phyloP scores from a whole-genome alignment of 2,797 vertebrate genomes.

The Florisuga fusca region DNA sequence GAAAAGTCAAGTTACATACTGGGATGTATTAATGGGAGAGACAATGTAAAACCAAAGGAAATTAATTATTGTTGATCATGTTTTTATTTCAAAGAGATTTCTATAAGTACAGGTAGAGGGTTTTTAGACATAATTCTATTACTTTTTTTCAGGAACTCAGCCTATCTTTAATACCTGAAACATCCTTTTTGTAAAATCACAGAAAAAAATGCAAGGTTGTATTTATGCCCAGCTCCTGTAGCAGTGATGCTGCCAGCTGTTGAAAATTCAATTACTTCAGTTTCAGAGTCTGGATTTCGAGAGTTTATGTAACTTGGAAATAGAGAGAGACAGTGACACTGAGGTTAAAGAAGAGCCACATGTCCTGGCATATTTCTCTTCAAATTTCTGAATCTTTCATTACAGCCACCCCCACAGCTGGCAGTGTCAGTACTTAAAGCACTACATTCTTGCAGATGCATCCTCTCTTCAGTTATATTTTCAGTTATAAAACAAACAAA shows the following conservation, averaged over 20 bases:
- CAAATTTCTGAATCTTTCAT: conserved; percentile 5
- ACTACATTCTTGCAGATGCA: not conserved
- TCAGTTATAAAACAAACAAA: not conserved
- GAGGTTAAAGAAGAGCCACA: not conserved
- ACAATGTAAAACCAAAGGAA: not conserved
- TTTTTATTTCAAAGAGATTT: not conserved
- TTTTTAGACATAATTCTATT: not conserved
- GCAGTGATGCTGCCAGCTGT: not conserved
- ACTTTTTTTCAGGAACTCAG: not conserved
- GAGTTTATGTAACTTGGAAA: not conserved
- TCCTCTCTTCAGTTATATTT: not conserved
- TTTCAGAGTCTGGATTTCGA: not conserved
- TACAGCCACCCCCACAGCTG: not conserved
- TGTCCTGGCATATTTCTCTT: not conserved
- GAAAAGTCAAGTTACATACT: not conserved
- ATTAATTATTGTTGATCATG: not conserved
- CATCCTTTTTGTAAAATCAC: not conserved
- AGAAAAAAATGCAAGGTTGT: not conserved
- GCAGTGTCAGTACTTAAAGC: not conserved
- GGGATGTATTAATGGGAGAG: not conserved
- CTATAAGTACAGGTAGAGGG: not conserved
- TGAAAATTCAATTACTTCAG: not conserved
- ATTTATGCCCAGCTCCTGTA: not conserved
- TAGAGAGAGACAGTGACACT: not conserved
- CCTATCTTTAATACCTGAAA: not conserved